Evolutionary conservation across 2,797 vertebrate genomes (phyloP), one percentile per base, ranked within the genome.

Genomic region (Pelochelys cantorii): DNA sequence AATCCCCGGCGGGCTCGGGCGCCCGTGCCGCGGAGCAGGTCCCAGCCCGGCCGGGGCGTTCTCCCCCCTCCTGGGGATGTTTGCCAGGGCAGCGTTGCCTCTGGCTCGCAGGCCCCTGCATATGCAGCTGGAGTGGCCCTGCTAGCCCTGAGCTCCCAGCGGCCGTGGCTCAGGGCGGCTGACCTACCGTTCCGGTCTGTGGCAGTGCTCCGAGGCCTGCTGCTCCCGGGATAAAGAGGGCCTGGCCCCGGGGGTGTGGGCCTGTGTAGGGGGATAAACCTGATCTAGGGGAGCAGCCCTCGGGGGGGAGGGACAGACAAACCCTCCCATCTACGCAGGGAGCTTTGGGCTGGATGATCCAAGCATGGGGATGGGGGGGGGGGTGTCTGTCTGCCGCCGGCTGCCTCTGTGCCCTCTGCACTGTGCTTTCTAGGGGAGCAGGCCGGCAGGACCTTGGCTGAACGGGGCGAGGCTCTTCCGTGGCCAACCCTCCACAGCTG

Each of bases 1-100:
- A 97, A 95, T 96, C 95, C 94, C 96, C 96, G 11, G 60, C 96
- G 27, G 54, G 3, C 90, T 93, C 93, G 2, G 2, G 59, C 42
- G 31, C 85, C 13, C 42, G 83, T 1, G 0, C 0, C 0, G 29
- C 1, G 1, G 2, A 78, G 81, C 37, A 0, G 1, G 56, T 90
- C 81, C 77, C 2, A 2, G 53, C 3, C 1, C 0, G 18, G 5
- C 37, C 31, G 4, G 18, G 3, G 10, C 53, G 1, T 54, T 48
- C 79, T 25, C 79, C 31, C 4, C 7, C n/a, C 42, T 57, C 20
- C 79, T 3, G 7, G n/a, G 15, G n/a, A 23, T 2, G 25, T 52
- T 37, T 20, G 42, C 11, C 6, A 11, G 42, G 37, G 5, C 37
- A 78, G 37, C 37, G 10, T 34, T 13, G 3, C 2, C 31, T 9